Evolutionary conservation across 2,888 invertebrate species (phyloP).

Genomic region (Macropis europaea): DNA sequence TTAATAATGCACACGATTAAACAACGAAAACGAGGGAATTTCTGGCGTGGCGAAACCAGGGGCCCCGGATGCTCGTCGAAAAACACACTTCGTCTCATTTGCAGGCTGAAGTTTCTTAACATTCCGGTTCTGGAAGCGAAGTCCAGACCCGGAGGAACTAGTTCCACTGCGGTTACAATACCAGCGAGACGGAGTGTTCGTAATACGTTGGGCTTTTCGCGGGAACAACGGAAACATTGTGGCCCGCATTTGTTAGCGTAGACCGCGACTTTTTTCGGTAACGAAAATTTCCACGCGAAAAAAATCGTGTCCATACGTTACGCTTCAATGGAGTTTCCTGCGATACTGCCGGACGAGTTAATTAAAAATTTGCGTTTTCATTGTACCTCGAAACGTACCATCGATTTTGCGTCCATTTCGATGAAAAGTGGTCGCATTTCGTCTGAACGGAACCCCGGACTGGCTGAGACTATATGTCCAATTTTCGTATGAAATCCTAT

Average conservation of each 20-base stretch:
- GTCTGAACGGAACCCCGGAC: no score
- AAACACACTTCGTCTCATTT: conserved; percentile 66
- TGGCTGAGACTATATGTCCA: no score
- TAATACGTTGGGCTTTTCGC: not conserved
- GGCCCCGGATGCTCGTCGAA: conserved; percentile 65
- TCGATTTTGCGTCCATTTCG: not conserved
- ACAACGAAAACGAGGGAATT: conserved; percentile 44
- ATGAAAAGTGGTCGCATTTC: no score
- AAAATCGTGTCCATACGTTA: no score
- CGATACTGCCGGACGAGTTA: no score
- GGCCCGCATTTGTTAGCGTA: not conserved
- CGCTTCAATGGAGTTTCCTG: no score
- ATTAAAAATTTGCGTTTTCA: not conserved
- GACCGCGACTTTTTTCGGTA: no score
- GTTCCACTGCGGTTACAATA: conserved; percentile 21
- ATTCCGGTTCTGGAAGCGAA: conserved; percentile 19
- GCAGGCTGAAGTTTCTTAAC: conserved; percentile 52
- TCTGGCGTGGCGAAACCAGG: conserved; percentile 25
- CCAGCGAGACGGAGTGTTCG: not conserved
- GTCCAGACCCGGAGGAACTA: conserved; percentile 14
- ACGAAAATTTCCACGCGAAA: no score
- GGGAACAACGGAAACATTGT: not conserved
- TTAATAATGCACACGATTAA: conserved; percentile 2
- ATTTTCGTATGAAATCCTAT: not conserved
- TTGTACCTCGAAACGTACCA: no score